A percentile compares a stretch with the other conserved stretches of the same genome.
phyloP scores from a whole-genome alignment of 2,888 invertebrate genomes.

The Pristionchus exspectatus region DNA sequence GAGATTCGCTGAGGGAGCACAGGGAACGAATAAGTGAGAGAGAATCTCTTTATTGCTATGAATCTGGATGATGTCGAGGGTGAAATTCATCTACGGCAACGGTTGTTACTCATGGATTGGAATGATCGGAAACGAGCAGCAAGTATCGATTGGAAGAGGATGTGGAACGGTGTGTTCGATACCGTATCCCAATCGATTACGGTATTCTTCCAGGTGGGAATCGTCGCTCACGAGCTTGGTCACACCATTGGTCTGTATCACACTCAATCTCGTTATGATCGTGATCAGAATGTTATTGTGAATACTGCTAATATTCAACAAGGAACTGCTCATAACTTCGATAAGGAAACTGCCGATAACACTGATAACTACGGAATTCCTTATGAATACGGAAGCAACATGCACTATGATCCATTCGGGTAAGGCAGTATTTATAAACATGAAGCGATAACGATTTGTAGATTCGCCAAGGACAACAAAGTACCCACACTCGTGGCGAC shows the following conservation, averaged over 20 bases:
- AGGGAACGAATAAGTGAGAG: constrained; percentile 38
- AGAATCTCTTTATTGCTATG: background rate
- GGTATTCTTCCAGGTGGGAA: constrained; percentile 29
- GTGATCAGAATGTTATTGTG: constrained; percentile 62
- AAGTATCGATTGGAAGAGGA: constrained; percentile 51
- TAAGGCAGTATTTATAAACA: background rate
- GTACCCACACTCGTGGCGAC: constrained; percentile 16
- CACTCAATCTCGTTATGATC: constrained; percentile 65
- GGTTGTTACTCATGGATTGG: constrained; percentile 55
- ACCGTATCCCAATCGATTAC: background rate
- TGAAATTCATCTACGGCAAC: constrained; percentile 52
- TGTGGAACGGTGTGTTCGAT: constrained; percentile 42
- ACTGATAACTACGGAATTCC: constrained; percentile 54
- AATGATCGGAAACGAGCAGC: constrained; percentile 51
- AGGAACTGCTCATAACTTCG: constrained; percentile 43
- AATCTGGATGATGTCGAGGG: background rate
- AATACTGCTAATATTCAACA: constrained; percentile 60
- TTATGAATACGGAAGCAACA: constrained; percentile 50
- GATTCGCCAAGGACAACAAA: constrained; percentile 33
- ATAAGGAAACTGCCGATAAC: constrained; percentile 28
- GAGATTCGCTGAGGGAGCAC: constrained; percentile 28
- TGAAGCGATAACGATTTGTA: background rate
- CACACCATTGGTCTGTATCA: constrained; percentile 63
- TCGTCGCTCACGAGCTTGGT: constrained; percentile 50
- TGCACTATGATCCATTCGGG: constrained; percentile 53